Evolutionary conservation across 1,140 invertebrate species (phyloP).

Genomic region (Micrasema longulum): DNA sequence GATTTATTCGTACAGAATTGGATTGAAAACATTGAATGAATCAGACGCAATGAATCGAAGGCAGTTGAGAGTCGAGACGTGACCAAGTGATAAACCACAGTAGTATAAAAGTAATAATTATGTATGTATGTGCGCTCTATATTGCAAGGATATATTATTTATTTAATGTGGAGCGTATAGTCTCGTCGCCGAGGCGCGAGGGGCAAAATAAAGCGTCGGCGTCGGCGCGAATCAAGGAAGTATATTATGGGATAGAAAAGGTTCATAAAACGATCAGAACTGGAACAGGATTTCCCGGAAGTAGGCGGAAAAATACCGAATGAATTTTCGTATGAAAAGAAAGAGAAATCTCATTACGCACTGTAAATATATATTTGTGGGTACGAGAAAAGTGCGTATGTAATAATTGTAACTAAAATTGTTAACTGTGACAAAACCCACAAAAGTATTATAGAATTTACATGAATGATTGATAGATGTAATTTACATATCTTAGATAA

Average conservation of each 20-base stretch:
- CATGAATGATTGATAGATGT: too few relatives aligned
- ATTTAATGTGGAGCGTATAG: neutral
- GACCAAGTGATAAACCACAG: neutral
- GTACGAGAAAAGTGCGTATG: too few relatives aligned
- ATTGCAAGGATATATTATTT: neutral
- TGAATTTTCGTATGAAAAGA: constrained; percentile 2
- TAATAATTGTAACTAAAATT: too few relatives aligned
- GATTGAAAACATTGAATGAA: too few relatives aligned
- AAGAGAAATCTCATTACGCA: neutral
- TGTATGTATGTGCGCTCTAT: neutral
- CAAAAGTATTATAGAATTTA: too few relatives aligned
- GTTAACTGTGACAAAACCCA: too few relatives aligned
- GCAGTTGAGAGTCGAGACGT: neutral
- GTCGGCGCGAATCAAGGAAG: neutral
- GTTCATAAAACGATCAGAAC: constrained; percentile 12
- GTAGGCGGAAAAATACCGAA: neutral
- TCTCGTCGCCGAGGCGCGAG: neutral
- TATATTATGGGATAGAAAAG: neutral
- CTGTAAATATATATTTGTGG: too few relatives aligned
- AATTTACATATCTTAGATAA: too few relatives aligned
- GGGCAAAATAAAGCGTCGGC: neutral
- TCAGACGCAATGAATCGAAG: too few relatives aligned
- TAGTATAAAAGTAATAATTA: neutral
- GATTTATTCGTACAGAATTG: too few relatives aligned
- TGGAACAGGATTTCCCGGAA: neutral